Conservation (phyloP, 2,113 vertebrate species). For the Atrichornis clamosus region DNA sequence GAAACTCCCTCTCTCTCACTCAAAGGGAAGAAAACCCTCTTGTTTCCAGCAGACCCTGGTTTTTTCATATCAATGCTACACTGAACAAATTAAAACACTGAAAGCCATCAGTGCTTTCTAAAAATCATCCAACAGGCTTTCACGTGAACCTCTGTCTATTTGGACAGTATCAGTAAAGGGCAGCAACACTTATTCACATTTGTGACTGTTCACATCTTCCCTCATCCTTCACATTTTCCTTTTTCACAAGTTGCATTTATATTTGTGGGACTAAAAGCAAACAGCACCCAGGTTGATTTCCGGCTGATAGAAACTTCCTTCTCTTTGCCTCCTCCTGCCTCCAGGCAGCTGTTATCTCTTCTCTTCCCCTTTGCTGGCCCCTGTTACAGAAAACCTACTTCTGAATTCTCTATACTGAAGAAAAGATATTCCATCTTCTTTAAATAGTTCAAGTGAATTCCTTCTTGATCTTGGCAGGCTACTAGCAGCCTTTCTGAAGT, state of each 20-base stretch:
- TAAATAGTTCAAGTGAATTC: not conserved
- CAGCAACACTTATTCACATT: not conserved
- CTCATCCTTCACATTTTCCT: not conserved
- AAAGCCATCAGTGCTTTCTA: not conserved
- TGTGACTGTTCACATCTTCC: not conserved
- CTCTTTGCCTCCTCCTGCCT: not conserved
- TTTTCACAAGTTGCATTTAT: not conserved
- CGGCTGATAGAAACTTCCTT: constrained; percentile 1
- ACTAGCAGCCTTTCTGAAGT: not conserved
- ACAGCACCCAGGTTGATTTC: not conserved
- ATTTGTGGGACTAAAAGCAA: not conserved
- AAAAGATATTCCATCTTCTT: not conserved
- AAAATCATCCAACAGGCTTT: not conserved
- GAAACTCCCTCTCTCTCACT: not conserved
- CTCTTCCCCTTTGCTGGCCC: not conserved
- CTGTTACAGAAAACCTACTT: not conserved
- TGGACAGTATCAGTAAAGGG: not conserved
- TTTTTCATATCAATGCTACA: not conserved
- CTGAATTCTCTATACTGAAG: not conserved
- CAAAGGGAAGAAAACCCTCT: not conserved
- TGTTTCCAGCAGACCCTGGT: not conserved
- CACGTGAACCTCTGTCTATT: not conserved
- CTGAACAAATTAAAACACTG: not conserved
- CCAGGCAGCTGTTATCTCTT: not conserved
- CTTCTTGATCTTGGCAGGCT: not conserved